These are phyloP conservation scores for Ovis aries DNA, from an alignment of 2,113 vertebrate species.

Conservation along the genomic window DNA sequence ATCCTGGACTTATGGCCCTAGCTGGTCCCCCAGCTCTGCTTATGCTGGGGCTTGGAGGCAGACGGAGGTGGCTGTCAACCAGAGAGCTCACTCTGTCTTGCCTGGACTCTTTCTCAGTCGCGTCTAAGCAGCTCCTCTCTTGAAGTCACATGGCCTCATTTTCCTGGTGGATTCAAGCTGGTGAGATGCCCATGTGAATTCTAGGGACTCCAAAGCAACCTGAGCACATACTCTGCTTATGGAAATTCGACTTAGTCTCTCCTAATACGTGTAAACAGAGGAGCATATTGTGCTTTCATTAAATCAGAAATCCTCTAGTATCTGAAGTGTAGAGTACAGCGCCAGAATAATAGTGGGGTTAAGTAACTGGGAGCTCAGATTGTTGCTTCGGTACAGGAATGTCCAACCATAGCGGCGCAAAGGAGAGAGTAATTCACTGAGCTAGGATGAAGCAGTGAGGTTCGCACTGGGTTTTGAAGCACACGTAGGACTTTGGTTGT, in stretches of 20 bases:
- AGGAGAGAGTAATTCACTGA: background rate
- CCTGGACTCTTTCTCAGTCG: background rate
- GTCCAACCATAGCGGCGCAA: background rate
- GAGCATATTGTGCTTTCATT: background rate
- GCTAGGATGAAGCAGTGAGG: background rate
- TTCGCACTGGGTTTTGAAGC: background rate
- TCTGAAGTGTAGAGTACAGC: background rate
- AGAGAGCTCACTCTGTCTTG: background rate
- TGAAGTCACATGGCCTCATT: background rate
- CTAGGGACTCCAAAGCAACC: background rate
- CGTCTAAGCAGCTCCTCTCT: background rate
- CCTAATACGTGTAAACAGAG: background rate
- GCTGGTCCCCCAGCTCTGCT: background rate
- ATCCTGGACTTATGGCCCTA: background rate
- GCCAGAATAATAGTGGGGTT: fast-evolving
- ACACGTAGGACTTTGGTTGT: background rate
- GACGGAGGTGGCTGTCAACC: background rate
- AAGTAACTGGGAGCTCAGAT: background rate
- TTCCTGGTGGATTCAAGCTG: background rate
- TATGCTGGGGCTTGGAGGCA: background rate
- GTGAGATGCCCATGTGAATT: background rate
- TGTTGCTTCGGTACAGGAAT: background rate
- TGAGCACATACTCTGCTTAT: background rate
- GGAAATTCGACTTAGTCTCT: background rate
- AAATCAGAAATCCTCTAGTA: background rate